Evolutionary conservation across 2,888 invertebrate genomes (phyloP), one percentile per base, ranked within the genome.

Genomic region (Melieria omissa): DNA sequence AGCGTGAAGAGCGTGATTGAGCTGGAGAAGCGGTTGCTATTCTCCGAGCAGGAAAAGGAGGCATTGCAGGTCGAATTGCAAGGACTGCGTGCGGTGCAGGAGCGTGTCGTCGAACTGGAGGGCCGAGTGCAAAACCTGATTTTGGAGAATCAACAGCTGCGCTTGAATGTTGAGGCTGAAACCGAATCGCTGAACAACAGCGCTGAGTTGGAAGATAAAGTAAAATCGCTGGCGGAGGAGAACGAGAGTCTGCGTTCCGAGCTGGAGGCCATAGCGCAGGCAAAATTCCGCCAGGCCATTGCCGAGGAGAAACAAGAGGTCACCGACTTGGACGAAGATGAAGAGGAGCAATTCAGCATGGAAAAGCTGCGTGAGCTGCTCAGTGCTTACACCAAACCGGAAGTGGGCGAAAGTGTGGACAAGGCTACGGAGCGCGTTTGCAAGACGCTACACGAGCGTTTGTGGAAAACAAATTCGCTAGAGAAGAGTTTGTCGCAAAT

Each of bases 401-500:
- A 67, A 10, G 5, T 71, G 14, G 71, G 69, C 47, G 70, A 60
- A 16, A 68, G 74, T 29, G 76, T 75, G 45, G 60, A 72, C 16
- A 75, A 74, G 73, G 0, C 73, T 75, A 60, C 78, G 73, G 83
- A 84, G n/a, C 80, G 79, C 8, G 82, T 88, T 5, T 89, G 91
- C 72, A 90, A 89, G 82, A 86, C 89, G 16, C 81, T 92, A 0
- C 86, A 88, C 73, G 89, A 90, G 14, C 90, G 89, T 73, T 90
- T 90, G 84, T 89, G 88, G 80, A 61, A 61, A 3, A 90, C 90
- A 79, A 90, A 90, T 75, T 78, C 82, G 4, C 84, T 91, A 63
- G 89, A 91, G 79, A 89, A 89, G 69, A 89, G 89, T 83, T 74
- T 91, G n/a, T 88, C 89, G 0, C 89, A 90, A 78, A 88, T 90